These are phyloP conservation scores for Hippocampus kuda DNA, from an alignment of 2,797 vertebrate genomes.

Conservation along the genomic window DNA sequence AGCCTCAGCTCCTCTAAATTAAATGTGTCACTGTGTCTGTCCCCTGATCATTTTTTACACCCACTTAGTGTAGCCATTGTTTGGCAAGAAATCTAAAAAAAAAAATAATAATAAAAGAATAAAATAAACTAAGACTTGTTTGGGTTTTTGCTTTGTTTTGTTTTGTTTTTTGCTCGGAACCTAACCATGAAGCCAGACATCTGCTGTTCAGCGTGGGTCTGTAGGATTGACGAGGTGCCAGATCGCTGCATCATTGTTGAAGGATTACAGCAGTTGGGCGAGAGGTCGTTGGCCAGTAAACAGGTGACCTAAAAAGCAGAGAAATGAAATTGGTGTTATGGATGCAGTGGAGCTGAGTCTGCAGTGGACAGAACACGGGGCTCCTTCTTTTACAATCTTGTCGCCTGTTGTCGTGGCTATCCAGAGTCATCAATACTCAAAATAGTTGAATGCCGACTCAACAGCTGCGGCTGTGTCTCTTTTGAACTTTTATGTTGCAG, in stretches of 20 bases:
- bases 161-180: not conserved
- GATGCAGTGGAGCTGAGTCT: conserved; percentile 20
- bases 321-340: conserved; percentile 43
- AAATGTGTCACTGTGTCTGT: too few relatives aligned
- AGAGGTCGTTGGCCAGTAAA: conserved; percentile 49
- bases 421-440: conserved; percentile 30
- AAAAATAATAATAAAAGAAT: too few relatives aligned
- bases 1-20: too few relatives aligned
- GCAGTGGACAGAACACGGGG: conserved; percentile 21
- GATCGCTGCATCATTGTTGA: conserved; percentile 50
- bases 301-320: conserved; percentile 53
- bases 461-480: conserved; percentile 25
- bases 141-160: not conserved
- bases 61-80: too few relatives aligned
- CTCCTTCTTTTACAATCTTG: conserved; percentile 25
- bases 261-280: conserved; percentile 51
- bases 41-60: too few relatives aligned
- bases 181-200: conserved; percentile 17
- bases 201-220: conserved; percentile 25
- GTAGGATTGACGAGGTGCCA: conserved; percentile 39
- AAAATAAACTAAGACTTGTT: too few relatives aligned
- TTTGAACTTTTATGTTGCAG: not conserved
- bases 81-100: too few relatives aligned
- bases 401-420: conserved; percentile 33
- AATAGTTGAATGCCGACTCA: conserved; percentile 42